phyloP scores from a whole-genome alignment of 2,113 vertebrate species.

The Gnathonemus echidnorhynchus region DNA sequence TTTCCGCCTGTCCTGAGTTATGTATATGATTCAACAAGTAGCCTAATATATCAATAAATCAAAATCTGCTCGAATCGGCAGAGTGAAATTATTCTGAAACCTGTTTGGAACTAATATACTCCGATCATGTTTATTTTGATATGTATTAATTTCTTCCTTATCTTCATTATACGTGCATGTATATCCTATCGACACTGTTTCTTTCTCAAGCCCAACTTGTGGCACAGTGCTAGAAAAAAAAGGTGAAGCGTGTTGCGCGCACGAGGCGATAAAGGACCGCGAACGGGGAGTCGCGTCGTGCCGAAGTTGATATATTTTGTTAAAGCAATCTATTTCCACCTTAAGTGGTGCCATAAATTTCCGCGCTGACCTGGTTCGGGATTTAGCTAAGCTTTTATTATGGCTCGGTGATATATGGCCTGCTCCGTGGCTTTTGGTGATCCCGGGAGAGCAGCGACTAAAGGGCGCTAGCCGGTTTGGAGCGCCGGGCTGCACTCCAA shows the following conservation, averaged over 20 bases:
- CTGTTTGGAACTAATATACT: background rate
- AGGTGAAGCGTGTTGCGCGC: background rate
- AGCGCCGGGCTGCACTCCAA: background rate
- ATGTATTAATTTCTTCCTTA: background rate
- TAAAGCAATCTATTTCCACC: constrained; percentile 45
- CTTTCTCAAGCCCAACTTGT: background rate
- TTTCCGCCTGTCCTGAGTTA: background rate
- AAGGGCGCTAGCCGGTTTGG: constrained; percentile 17
- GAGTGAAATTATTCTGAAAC: background rate
- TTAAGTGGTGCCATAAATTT: constrained; percentile 50
- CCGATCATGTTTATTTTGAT: background rate
- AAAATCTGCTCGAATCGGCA: background rate
- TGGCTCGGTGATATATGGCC: constrained; percentile 42
- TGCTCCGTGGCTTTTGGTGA: constrained; percentile 30
- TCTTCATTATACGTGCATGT: background rate
- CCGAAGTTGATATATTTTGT: constrained; percentile 46
- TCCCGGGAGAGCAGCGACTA: constrained; percentile 20
- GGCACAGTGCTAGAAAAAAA: background rate
- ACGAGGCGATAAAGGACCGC: background rate
- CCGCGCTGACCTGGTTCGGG: constrained; percentile 38
- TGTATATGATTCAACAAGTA: background rate
- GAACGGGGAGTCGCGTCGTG: background rate
- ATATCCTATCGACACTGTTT: background rate
- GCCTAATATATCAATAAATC: background rate
- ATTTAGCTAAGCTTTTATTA: constrained; percentile 48